Conservation (phyloP, 2,113 vertebrate genomes). For the Ellobius talpinus region DNA sequence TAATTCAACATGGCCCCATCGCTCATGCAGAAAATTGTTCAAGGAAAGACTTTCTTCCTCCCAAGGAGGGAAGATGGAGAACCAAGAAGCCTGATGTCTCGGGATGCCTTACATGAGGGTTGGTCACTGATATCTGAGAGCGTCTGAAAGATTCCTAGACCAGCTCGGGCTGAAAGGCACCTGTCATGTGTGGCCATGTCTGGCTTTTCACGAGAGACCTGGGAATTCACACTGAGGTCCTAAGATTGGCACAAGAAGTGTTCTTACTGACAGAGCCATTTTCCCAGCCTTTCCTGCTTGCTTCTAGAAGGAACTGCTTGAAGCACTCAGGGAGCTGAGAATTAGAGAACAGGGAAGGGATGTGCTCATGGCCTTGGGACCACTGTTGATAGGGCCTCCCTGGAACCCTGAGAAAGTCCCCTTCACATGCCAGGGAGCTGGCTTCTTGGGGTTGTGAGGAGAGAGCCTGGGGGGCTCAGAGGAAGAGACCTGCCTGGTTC, state of each 20-base stretch:
- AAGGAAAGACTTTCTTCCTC: neutral
- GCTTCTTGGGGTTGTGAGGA: neutral
- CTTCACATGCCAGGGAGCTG: neutral
- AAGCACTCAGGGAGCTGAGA: neutral
- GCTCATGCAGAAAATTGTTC: neutral
- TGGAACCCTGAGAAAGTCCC: neutral
- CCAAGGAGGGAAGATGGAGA: neutral
- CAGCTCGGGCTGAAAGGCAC: neutral
- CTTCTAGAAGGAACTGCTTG: neutral
- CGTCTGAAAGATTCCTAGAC: neutral
- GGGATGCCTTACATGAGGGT: neutral
- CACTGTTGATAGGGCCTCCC: neutral
- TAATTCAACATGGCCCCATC: neutral
- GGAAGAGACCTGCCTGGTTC: neutral
- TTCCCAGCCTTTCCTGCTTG: neutral
- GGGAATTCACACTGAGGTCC: neutral
- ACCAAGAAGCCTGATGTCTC: neutral
- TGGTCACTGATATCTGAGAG: neutral
- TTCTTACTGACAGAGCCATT: neutral
- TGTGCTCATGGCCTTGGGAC: rapidly evolving
- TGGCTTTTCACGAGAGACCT: neutral
- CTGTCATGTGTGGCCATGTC: no score
- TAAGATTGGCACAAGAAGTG: no score
- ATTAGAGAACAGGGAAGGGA: neutral
- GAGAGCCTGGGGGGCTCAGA: rapidly evolving